These are phyloP conservation scores for Bhutanitis thaidina DNA, from an alignment of 2,888 invertebrate genomes.

Conservation along the genomic window DNA sequence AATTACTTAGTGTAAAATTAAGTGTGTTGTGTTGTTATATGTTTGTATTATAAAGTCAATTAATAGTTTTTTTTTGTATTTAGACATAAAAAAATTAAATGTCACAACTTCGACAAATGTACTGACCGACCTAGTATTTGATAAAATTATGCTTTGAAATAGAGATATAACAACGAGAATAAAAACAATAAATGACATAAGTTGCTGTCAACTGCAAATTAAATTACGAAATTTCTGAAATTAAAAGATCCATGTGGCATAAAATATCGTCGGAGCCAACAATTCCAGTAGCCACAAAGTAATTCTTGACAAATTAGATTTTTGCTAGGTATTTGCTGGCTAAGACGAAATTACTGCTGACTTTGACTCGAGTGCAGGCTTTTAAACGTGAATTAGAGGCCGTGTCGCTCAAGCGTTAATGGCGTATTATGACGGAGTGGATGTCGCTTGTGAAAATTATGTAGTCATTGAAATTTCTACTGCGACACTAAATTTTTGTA, in stretches of 20 bases:
- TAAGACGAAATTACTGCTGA: slow-evolving; percentile 75
- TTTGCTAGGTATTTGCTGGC: slow-evolving; percentile 70
- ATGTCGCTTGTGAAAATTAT: slow-evolving; percentile 65
- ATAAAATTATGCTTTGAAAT: no score
- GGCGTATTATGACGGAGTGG: slow-evolving; percentile 73
- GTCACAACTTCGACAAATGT: no score
- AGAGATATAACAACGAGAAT: background rate
- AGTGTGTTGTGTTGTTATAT: no score
- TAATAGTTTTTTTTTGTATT: no score
- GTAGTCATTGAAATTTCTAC: slow-evolving; percentile 49
- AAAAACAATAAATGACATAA: background rate
- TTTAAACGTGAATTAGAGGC: slow-evolving; percentile 77
- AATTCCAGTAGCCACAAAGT: slow-evolving; percentile 52
- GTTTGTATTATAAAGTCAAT: no score
- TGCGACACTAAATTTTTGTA: slow-evolving; percentile 10
- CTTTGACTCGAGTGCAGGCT: slow-evolving; percentile 78
- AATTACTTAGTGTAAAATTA: no score
- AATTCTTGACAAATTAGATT: slow-evolving; percentile 77
- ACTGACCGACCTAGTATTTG: no score
- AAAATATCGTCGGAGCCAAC: slow-evolving; percentile 28
- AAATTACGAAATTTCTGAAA: slow-evolving; percentile 5
- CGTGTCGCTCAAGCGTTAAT: slow-evolving; percentile 69
- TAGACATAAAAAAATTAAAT: no score
- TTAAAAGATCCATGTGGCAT: slow-evolving; percentile 1
- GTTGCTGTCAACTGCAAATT: background rate